phyloP scores from a whole-genome alignment of 2,113 vertebrate genomes.

The Carollia perspicillata region DNA sequence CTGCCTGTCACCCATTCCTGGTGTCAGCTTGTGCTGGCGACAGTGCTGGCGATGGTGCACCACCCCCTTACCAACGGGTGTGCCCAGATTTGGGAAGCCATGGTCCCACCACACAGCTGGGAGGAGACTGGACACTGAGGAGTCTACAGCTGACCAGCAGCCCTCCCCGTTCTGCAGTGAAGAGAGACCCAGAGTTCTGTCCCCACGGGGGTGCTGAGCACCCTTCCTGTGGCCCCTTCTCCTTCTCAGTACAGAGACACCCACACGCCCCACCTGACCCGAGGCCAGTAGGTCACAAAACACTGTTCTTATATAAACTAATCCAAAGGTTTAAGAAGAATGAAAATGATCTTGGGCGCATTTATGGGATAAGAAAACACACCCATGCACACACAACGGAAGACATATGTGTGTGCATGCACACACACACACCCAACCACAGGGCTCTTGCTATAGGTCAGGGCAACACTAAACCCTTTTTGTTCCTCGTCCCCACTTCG shows the following conservation, averaged over 20 bases:
- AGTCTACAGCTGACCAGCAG: not conserved
- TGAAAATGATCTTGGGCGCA: not conserved
- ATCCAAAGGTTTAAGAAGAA: not conserved
- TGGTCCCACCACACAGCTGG: not conserved
- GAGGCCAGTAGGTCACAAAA: not conserved
- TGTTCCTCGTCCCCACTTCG: not conserved
- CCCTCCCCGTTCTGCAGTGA: not conserved
- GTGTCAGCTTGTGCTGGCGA: accelerated
- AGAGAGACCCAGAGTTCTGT: too few relatives aligned
- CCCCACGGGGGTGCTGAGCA: accelerated
- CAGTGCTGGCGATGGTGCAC: accelerated
- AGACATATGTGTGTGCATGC: accelerated
- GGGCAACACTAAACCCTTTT: not conserved
- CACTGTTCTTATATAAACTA: not conserved
- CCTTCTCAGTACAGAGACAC: not conserved
- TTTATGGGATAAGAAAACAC: not conserved
- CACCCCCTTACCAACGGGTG: not conserved
- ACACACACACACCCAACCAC: not conserved
- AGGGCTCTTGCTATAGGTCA: not conserved
- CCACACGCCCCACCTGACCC: not conserved
- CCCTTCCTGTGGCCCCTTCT: not conserved
- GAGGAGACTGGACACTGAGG: not conserved
- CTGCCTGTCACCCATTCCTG: not conserved
- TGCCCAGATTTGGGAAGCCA: accelerated
- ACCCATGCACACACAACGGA: too few relatives aligned